Evolutionary conservation across 2,888 invertebrate genomes (phyloP).

Genomic region (Chorisops tibialis): DNA sequence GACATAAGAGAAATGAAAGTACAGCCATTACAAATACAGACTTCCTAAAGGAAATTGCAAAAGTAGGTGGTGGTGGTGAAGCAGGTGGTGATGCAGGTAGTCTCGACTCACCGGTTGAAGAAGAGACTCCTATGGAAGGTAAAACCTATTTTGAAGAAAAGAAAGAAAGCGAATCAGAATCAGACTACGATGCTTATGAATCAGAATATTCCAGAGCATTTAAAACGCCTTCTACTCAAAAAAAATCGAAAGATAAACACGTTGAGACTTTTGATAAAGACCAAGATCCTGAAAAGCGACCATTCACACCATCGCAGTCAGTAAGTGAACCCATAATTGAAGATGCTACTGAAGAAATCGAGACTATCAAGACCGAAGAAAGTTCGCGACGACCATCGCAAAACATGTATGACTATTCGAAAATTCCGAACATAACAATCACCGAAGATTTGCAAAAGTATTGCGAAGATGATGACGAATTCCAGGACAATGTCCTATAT

Average conservation of each 20-base stretch:
- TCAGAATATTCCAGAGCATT: conserved; percentile 53
- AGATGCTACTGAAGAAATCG: conserved; percentile 49
- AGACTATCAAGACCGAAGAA: conserved; percentile 38
- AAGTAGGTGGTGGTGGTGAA: conserved; percentile 47
- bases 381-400: conserved; percentile 46
- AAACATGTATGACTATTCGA: conserved; percentile 51
- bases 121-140: conserved; percentile 46
- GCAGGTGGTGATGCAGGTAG: conserved; percentile 4
- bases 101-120: conserved; percentile 17
- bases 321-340: conserved; percentile 50
- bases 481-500: conserved; percentile 46
- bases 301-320: conserved; percentile 49
- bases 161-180: conserved; percentile 53
- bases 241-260: conserved; percentile 45
- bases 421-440: conserved; percentile 49
- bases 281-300: conserved; percentile 47
- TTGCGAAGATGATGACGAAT: conserved; percentile 44
- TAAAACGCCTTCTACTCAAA: conserved; percentile 45
- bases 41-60: conserved; percentile 44
- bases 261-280: conserved; percentile 48
- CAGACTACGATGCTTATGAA: conserved; percentile 54
- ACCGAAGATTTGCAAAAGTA: conserved; percentile 49
- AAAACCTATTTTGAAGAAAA: conserved; percentile 45
- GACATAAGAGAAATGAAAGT: conserved; percentile 59
- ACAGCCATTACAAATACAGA: conserved; percentile 44